A percentile compares a stretch with the other conserved stretches of the same genome.
These are phyloP conservation scores for Helleia helle DNA, from an alignment of 2,888 invertebrate genomes.

Conservation along the genomic window DNA sequence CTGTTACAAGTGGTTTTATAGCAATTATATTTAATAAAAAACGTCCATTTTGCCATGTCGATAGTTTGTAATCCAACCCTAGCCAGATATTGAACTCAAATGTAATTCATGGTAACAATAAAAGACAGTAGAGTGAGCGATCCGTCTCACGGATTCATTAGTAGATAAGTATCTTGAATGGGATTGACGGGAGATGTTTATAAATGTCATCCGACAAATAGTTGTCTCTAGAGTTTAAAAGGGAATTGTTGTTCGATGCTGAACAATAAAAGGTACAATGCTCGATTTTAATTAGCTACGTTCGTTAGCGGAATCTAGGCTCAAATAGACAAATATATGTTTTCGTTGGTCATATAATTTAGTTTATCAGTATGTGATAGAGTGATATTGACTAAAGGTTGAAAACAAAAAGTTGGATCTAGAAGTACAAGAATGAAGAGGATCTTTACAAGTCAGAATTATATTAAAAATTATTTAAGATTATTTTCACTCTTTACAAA, in stretches of 20 bases:
- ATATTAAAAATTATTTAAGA: too few relatives aligned
- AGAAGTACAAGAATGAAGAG: too few relatives aligned
- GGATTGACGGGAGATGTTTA: conserved; percentile 27
- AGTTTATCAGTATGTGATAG: too few relatives aligned
- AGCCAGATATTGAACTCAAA: conserved; percentile 30
- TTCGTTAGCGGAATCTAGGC: neutral
- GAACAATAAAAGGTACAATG: conserved; percentile 3
- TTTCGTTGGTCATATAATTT: too few relatives aligned
- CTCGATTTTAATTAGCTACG: conserved; percentile 4
- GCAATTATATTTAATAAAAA: too few relatives aligned
- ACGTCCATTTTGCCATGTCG: neutral
- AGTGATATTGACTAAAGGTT: too few relatives aligned
- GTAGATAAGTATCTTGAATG: conserved; percentile 35
- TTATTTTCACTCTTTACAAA: too few relatives aligned
- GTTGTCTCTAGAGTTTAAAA: conserved; percentile 3
- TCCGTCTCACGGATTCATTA: conserved; percentile 42
- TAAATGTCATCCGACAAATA: conserved; percentile 19
- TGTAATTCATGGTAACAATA: conserved; percentile 44
- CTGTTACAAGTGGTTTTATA: too few relatives aligned
- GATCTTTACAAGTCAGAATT: too few relatives aligned
- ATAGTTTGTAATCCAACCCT: conserved; percentile 23
- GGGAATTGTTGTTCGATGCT: neutral
- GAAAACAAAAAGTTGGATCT: too few relatives aligned
- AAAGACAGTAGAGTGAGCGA: conserved; percentile 37
- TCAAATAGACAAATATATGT: too few relatives aligned